Base-by-base conservation (phyloP, 2,113 vertebrate species). In the Anas platyrhynchos region DNA sequence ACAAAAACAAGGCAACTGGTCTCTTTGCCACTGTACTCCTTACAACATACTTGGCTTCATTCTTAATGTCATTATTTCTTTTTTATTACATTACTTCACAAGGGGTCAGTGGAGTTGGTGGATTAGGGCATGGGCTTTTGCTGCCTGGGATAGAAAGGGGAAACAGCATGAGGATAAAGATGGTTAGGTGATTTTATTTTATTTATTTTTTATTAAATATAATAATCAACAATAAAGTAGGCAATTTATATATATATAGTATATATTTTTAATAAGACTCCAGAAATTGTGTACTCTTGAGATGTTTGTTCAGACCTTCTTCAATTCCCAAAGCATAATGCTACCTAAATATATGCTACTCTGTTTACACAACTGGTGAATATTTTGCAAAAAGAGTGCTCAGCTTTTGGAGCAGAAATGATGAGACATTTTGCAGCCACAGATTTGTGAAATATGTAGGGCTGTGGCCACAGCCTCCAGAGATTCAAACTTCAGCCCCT, bases 361-460 rank as follows among this genome's bases (percentile, higher is more conserved):
- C 77, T 93, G 43, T 91, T 88, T 86, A 88, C 46, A 88, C 56
- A 89, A 90, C 38, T 72, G 73, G 61, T 92, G 66, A 93, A 62
- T 88, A 72, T 86, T 89, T 95, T 84, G n/a, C 86, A 32, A 90
- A 94, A 79, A 20, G 75, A 90, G 27, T 14, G 31, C 73, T 90
- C 94, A 66, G 52, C 61, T 94, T 93, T 75, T 83, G 76, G 43
- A 96, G 62, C 74, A 77, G 73, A 95, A 88, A 34, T 48, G 72
- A 50, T 83, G 89, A 59, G 87, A n/a, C 26, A 32, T 77, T 91
- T 88, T 88, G 20, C 46, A 75, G 85, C 83, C 75, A 71, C 93
- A 77, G 72, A 69, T 91, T 75, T 86, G 62, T 83, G 83, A 86
- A 93, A 68, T 90, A 82, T 16, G 38, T 31, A 44, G 44, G 54